phyloP scores from a whole-genome alignment of 2,113 vertebrate genomes.

The Isurus oxyrinchus region DNA sequence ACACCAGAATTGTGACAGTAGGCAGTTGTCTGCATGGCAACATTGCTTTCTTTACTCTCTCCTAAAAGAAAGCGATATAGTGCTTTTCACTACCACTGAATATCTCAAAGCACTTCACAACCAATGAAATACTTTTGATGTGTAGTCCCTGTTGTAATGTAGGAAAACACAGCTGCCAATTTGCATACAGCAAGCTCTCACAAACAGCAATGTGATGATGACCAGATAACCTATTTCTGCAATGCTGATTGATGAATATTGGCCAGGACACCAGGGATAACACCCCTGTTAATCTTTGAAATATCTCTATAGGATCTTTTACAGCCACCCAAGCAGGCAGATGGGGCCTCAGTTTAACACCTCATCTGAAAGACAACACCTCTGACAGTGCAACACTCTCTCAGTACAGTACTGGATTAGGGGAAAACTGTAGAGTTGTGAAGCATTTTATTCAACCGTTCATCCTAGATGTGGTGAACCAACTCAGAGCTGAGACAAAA shows the following conservation, averaged over 20 bases:
- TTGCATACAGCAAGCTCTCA: not conserved
- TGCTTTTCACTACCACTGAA: no score
- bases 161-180: not conserved
- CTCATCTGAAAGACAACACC: no score
- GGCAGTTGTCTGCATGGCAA: not conserved
- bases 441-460: not conserved
- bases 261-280: no score
- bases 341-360: no score
- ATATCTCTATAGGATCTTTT: no score
- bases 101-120: no score
- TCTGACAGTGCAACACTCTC: no score
- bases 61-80: not conserved
- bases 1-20: not conserved
- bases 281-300: no score
- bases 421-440: not conserved
- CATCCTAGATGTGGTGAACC: not conserved
- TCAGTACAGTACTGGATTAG: no score
- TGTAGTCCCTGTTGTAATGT: not conserved
- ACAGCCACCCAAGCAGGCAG: no score
- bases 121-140: not conserved
- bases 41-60: not conserved
- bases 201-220: not conserved
- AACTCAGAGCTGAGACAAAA: not conserved
- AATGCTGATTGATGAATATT: no score
- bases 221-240: not conserved